Percentiles rank a stretch among this genome's conserved stretches.
Evolutionary conservation across 2,888 invertebrate species (phyloP).

Genomic region (Andrena marginata): DNA sequence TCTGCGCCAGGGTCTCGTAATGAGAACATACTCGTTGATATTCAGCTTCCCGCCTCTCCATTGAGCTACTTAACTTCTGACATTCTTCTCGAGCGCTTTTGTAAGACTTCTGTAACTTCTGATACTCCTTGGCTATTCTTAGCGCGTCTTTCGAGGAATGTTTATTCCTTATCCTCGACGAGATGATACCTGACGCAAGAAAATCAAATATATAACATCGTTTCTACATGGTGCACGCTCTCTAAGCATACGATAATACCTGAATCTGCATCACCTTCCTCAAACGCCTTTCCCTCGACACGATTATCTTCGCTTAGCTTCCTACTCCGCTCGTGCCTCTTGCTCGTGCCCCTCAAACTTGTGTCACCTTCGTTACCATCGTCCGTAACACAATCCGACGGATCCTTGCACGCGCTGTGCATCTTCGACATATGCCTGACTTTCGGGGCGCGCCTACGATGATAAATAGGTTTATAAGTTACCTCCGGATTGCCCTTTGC

Average conservation of each 20-base stretch:
- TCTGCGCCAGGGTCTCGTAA: constrained; percentile 71
- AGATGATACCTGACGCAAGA: constrained; percentile 2
- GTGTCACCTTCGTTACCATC: constrained; percentile 43
- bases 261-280: constrained; percentile 55
- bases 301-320: constrained; percentile 71
- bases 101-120: constrained; percentile 75
- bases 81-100: constrained; percentile 66
- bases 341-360: constrained; percentile 66
- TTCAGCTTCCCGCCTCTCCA: constrained; percentile 75
- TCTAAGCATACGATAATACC: constrained; percentile 48
- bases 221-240: not conserved
- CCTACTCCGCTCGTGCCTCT: constrained; percentile 69
- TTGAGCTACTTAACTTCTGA: constrained; percentile 63
- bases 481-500: constrained; percentile 69
- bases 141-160: constrained; percentile 15
- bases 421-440: constrained; percentile 58
- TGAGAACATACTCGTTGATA: constrained; percentile 70
- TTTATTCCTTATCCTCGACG: constrained; percentile 3
- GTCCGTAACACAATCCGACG: constrained; percentile 34
- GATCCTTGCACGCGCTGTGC: constrained; percentile 35
- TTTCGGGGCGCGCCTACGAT: constrained; percentile 66
- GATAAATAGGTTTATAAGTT: constrained; percentile 61
- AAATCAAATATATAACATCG: not conserved
- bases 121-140: constrained; percentile 65
- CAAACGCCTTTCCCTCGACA: constrained; percentile 59